Base-by-base conservation (phyloP, 2,797 vertebrate species). In the Falco peregrinus region DNA sequence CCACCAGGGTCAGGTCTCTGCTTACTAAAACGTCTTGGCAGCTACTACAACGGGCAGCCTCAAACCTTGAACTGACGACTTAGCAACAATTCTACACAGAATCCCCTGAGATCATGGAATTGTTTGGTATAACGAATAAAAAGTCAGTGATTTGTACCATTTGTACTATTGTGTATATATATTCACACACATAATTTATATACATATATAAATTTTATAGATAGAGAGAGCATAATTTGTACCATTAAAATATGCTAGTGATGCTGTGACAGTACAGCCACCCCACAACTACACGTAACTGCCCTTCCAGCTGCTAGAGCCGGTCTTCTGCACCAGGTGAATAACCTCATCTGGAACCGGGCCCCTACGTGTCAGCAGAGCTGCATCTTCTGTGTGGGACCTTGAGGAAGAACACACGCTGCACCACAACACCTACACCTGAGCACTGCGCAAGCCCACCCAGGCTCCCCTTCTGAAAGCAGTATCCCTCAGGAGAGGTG, bases 1-100 rank as follows among this genome's bases (percentile, higher is more conserved):
- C 50, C 31, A 50, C 29, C 0, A 2, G 31, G 77, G 77, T 83
- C 84, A 95, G n/a, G 56, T 87, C 86, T 60, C 51, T 69, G 47
- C 82, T 92, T 78, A 95, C 87, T 71, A 91, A 96, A 96, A 68
- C 53, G 84, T 69, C 74, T 59, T 90, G 87, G 57, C 82, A 92
- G 82, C 60, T 82, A 26, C 80, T 85, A 57, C 37, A 83, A 10
- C 37, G 53, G 64, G 70, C 65, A 79, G 65, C 69, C 78, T 81
- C 16, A 1, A 57, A 85, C 83, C 41, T 84, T 91, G 81, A 93
- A 87, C 73, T 90, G 70, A 87, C 4, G 6, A 78, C 33, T 81
- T 89, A 78, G 87, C 77, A 93, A 77, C 31, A 88, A 68, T 43
- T 51, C 43, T 45, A 83, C 33, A 78, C 5, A 57, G 60, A 79